Evolutionary conservation across 2,888 invertebrate genomes (phyloP).

Genomic region (Podabrus alpinus): DNA sequence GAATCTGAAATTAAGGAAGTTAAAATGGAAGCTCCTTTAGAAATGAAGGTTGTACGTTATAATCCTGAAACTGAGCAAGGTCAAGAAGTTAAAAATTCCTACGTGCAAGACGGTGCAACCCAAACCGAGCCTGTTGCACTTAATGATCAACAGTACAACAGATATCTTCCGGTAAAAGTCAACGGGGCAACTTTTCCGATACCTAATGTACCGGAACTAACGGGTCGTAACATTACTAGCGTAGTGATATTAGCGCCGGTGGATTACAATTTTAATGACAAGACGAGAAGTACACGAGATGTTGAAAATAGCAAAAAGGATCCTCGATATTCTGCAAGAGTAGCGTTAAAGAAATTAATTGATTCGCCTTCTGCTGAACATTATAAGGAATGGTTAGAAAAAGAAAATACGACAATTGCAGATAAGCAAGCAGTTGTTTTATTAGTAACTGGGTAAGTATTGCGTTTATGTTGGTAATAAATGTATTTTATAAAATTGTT

Average conservation of each 20-base stretch:
- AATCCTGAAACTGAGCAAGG: conserved; percentile 76
- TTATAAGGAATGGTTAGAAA: conserved; percentile 79
- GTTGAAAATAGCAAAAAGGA: conserved; percentile 35
- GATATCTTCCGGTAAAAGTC: conserved; percentile 83
- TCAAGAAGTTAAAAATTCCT: conserved; percentile 70
- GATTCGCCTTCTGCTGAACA: conserved; percentile 77
- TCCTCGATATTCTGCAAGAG: conserved; percentile 57
- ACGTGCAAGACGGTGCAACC: conserved; percentile 73
- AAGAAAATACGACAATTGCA: conserved; percentile 73
- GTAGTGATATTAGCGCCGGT: conserved; percentile 86
- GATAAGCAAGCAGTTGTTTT: conserved; percentile 82
- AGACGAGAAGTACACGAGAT: conserved; percentile 59
- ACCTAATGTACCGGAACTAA: conserved; percentile 75
- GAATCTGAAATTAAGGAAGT: conserved; percentile 60
- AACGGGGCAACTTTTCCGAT: conserved; percentile 84
- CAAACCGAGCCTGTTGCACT: conserved; percentile 76
- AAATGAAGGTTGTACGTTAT: conserved; percentile 85
- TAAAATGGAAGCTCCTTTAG: conserved; percentile 63
- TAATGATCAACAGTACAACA: conserved; percentile 76
- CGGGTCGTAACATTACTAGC: conserved; percentile 78
- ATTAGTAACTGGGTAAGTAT: conserved; percentile 76
- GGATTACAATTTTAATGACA: conserved; percentile 65
- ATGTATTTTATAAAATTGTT: background rate
- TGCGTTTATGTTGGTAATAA: background rate
- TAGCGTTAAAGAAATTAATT: conserved; percentile 74